Base-by-base conservation (phyloP, 1,140 invertebrate species). In the Ostrea edulis region DNA sequence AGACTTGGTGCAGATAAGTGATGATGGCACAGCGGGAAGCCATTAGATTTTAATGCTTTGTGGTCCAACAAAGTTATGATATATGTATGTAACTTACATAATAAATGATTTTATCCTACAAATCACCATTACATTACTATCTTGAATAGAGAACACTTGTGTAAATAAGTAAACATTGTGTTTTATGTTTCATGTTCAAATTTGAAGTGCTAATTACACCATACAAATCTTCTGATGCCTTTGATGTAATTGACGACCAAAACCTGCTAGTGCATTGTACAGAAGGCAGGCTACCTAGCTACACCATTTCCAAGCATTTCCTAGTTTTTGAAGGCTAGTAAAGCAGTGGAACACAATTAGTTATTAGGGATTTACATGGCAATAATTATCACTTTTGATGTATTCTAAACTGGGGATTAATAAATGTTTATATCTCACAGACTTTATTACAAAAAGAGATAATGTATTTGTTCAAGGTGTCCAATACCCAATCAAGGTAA, bases 371-470 rank as follows among this genome's bases (percentile, higher is more conserved):
- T 77, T 77, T 77, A 77, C 25, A 77, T 77, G 68, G 25, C 68
- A 77, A 29, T 77, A 77, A 77, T 77, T 77, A 77, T 77, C 68
- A 77, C 68, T 77, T 71, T 77, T 77, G 25, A 77, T 77, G 68
- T 12, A 14, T 25, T 25, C 11, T 77, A 25, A 11, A 35, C 68
- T 29, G 25, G 14, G 68, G 68, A 77, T 77, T 77, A 29, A 77
- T 11, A 35, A 77, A 77, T 77, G 25, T 29, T 77, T 29, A 77
- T 77, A 77, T 77, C 68, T 77, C 25, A 29, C 29, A 77, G 25
- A 77, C 68, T 29, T 77, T 77, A 77, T 77, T 29, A 77, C 68
- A 77, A 77, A 77, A 77, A 35, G 9, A 77, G 68, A 77, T 77
- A 77, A 77, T 77, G 68, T 77, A 29, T 29, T 35, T 35, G 22